A percentile compares a stretch with the other conserved stretches of the same genome.
phyloP scores from a whole-genome alignment of 2,797 vertebrate genomes.

The Chloroceryle amazona region DNA sequence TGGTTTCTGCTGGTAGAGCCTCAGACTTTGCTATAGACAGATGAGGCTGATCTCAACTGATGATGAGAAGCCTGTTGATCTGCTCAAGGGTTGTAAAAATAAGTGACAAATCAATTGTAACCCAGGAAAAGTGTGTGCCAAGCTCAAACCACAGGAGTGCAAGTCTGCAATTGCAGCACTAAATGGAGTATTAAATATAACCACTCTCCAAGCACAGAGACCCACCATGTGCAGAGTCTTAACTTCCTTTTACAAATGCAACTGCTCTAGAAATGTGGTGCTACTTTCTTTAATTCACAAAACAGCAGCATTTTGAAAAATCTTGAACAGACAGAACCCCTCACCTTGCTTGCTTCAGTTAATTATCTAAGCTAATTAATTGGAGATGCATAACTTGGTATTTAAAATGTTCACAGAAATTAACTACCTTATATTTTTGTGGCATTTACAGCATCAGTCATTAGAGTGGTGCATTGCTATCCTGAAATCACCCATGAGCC shows the following conservation, averaged over 20 bases:
- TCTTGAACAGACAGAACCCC: neutral
- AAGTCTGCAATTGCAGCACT: neutral
- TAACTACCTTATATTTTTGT: neutral
- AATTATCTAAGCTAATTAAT: neutral
- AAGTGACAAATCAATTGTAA: neutral
- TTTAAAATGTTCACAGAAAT: neutral
- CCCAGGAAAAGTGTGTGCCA: neutral
- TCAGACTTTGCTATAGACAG: neutral
- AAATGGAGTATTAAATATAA: neutral
- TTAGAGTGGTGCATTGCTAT: neutral
- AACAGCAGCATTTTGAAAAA: neutral
- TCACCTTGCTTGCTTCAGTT: neutral
- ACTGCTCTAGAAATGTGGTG: neutral
- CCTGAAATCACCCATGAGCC: neutral
- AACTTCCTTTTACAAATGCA: neutral
- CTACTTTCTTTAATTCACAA: neutral
- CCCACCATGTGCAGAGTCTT: neutral
- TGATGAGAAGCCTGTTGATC: neutral
- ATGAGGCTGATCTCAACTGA: neutral
- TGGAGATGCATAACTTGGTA: neutral
- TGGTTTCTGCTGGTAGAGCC: neutral
- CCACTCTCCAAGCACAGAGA: neutral
- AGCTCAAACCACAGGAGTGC: neutral
- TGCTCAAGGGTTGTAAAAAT: neutral
- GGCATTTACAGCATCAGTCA: neutral